Percentiles rank a stretch among this genome's conserved stretches.
These are phyloP conservation scores for Neuroterus valhalla DNA, from an alignment of 1,140 invertebrate genomes.

Conservation along the genomic window DNA sequence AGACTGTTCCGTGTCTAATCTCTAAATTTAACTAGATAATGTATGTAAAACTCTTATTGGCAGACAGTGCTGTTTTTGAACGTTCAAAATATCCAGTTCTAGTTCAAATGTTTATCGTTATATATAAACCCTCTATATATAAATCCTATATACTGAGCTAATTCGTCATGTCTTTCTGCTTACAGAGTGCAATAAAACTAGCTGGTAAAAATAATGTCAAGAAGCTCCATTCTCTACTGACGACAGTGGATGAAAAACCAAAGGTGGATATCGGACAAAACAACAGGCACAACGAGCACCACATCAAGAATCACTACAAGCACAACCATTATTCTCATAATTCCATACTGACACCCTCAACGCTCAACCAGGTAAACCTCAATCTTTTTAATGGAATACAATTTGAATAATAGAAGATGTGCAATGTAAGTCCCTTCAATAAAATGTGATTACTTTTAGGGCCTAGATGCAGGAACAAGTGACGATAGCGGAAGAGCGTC, in stretches of 20 bases:
- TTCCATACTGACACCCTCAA: slow-evolving; percentile 74
- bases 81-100: no score
- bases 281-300: slow-evolving; percentile 74
- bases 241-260: slow-evolving; percentile 77
- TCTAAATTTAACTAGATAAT: no score
- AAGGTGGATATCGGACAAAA: slow-evolving; percentile 78
- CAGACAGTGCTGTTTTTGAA: no score
- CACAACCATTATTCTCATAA: slow-evolving; percentile 74
- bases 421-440: slow-evolving; percentile 27
- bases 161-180: slow-evolving; percentile 55
- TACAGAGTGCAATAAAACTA: slow-evolving; percentile 78
- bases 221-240: slow-evolving; percentile 74
- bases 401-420: background rate
- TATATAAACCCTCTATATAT: no score
- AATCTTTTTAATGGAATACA: slow-evolving; percentile 3
- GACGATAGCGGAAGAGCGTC: slow-evolving; percentile 86
- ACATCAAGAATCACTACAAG: slow-evolving; percentile 74
- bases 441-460: slow-evolving; percentile 69
- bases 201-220: slow-evolving; percentile 78
- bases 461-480: slow-evolving; percentile 85
- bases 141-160: no score
- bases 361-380: slow-evolving; percentile 68
- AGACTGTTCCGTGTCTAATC: no score
- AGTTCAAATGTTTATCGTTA: no score
- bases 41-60: no score